Conservation (phyloP, 2,888 invertebrate species). For the Callinectes sapidus region DNA sequence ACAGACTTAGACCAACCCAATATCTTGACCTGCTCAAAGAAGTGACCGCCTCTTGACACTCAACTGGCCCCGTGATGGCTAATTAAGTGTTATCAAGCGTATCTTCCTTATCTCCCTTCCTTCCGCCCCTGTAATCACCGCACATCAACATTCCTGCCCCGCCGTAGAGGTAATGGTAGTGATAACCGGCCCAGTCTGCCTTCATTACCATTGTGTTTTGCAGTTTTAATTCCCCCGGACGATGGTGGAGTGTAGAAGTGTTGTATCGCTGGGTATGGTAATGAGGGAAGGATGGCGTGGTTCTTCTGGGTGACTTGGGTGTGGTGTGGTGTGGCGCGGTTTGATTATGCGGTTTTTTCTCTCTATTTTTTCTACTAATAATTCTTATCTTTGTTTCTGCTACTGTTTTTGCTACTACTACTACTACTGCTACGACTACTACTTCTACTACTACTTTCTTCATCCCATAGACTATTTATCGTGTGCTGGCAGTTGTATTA, state of each 20-base stretch:
- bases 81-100: background rate
- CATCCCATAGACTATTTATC: no score
- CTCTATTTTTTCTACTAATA: no score
- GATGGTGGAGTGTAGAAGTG: background rate
- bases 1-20: background rate
- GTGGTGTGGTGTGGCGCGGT: no score
- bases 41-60: background rate
- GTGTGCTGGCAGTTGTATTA: no score
- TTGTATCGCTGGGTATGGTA: background rate
- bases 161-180: background rate
- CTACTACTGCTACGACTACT: background rate
- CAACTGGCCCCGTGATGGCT: background rate
- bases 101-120: background rate
- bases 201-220: background rate
- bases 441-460: no score
- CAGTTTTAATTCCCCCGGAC: background rate
- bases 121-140: background rate
- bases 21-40: background rate
- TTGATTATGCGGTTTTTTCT: no score
- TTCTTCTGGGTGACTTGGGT: background rate
- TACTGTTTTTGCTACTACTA: background rate
- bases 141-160: background rate
- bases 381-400: no score
- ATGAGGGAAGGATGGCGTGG: background rate
- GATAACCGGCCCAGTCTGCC: background rate